These are phyloP conservation scores for Sebastes jordani DNA, from an alignment of 2,797 vertebrate genomes.

Conservation along the genomic window DNA sequence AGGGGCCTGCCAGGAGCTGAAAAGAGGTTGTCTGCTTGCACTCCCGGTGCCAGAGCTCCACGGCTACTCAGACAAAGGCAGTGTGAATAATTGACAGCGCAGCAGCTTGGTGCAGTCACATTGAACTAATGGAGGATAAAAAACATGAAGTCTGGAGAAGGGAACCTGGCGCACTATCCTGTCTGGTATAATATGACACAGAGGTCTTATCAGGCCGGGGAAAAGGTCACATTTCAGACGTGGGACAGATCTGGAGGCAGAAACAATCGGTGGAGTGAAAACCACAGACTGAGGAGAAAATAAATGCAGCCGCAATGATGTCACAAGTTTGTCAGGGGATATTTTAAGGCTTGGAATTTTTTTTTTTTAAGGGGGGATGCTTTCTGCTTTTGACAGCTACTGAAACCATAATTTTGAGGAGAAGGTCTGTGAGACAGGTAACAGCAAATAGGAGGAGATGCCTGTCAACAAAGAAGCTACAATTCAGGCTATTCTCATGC, in stretches of 20 bases:
- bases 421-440: neutral
- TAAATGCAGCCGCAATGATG: neutral
- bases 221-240: neutral
- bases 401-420: neutral
- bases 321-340: neutral
- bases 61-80: slow-evolving; percentile 56
- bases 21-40: slow-evolving; percentile 40
- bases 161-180: neutral
- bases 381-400: too few species aligned
- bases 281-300: neutral
- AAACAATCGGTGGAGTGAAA: neutral
- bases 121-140: slow-evolving; percentile 60
- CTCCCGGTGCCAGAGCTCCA: slow-evolving; percentile 32
- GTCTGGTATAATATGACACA: slow-evolving; percentile 28
- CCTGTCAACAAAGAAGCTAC: neutral
- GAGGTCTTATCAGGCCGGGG: slow-evolving; percentile 21
- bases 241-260: neutral
- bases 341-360: neutral
- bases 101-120: slow-evolving; percentile 49
- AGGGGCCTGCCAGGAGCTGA: slow-evolving; percentile 36
- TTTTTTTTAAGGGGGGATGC: too few species aligned
- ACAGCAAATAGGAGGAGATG: neutral
- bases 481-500: neutral
- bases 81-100: slow-evolving; percentile 66
- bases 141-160: slow-evolving; percentile 46